Evolutionary conservation across 2,888 invertebrate genomes (phyloP), one percentile per base, ranked within the genome.

Genomic region (Aphidius colemani): DNA sequence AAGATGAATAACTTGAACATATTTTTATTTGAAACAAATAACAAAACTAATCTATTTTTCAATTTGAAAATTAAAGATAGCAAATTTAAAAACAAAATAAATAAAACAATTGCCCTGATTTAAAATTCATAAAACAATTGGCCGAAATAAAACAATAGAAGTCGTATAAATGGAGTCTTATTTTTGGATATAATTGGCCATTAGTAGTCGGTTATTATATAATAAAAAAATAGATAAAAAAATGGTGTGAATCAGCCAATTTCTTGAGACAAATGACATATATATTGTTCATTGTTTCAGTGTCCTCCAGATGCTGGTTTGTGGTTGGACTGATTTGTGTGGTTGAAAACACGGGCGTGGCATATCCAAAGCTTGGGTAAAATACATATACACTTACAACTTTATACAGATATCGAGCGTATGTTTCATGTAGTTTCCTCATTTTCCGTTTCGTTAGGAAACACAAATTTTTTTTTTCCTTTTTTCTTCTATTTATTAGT

Each of bases 341-440:
- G 53, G 45, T 39, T 58, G 46, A 59, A 63, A 63, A 30, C 9
- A 58, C 51, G 59, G 63, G 63, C 59, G 63, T 63, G 63, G 63
- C 63, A 30, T 18, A 7, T 30, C 9, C 13, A 18, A 48, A 57
- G 10, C n/a, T 11, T 18, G 7, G 41, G 51, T 53, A 58, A 30
- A 30, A 30, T 30, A 30, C 30, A 30, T 30, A 30, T 30, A 30
- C 30, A 30, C 30, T 30, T 30, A 30, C 4, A 30, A 30, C 5
- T 30, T 30, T 30, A 30, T 30, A 30, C 30, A 18, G 13, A 18
- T 18, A 63, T 63, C 41, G 51, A 63, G 46, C 48, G 55, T 53
- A 46, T 55, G n/a, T n/a, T n/a, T n/a, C n/a, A n/a, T n/a, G n/a
- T 11, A 53, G 7, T 7, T 8, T 30, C 48, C 13, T 30, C n/a